Base-by-base conservation (phyloP, 2,888 invertebrate species). In the Dasysyrphus albostriatus region DNA sequence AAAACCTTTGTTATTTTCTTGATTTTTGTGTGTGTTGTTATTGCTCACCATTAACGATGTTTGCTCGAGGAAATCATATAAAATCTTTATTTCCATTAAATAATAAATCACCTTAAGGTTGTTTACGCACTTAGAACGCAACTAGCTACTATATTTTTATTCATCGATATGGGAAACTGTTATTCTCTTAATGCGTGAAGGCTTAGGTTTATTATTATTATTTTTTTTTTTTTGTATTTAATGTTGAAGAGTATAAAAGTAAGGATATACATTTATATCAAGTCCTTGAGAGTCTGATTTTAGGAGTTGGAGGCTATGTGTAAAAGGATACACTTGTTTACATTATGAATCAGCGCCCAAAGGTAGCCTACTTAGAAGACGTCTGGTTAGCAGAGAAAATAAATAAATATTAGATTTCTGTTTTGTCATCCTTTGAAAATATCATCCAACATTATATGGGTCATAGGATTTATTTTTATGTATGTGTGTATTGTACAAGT, bases 351-450 rank as follows among this genome's bases (percentile, higher is more conserved):
- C 84, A 79, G 79, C 61, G 75, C 75, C 75, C 56, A 63, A 54
- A 72, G 58, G 72, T 72, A 72, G 34, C 44, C 69, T 75, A 59
- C 61, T 61, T 65, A 75, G 16, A 37, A 10, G 70, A 77, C 67
- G 67, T 72, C 65, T 59, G 54, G 47, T 54, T 24, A 47, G 51
- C 58, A 76, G 81, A 81, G 73, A 67, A 67, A 73, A 81, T 73
- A 81, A 76, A 85, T 85, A 85, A 81, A 77, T 81, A 85, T 80
- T 85, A 73, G 69, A 80, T 85, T 81, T 81, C 49, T 56, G 67
- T 85, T 77, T 77, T 69, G 83, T 83, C 83, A 83, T 83, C 67
- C 72, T 42, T 56, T 77, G 47, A 67, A 77, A 85, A 75, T 73
- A 69, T 69, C 54, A 80, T 59, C 72, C 56, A 1, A 67, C 65